Evolutionary conservation across 2,888 invertebrate species (phyloP), one percentile per base, ranked within the genome.

Genomic region (Ceriagrion tenellum): DNA sequence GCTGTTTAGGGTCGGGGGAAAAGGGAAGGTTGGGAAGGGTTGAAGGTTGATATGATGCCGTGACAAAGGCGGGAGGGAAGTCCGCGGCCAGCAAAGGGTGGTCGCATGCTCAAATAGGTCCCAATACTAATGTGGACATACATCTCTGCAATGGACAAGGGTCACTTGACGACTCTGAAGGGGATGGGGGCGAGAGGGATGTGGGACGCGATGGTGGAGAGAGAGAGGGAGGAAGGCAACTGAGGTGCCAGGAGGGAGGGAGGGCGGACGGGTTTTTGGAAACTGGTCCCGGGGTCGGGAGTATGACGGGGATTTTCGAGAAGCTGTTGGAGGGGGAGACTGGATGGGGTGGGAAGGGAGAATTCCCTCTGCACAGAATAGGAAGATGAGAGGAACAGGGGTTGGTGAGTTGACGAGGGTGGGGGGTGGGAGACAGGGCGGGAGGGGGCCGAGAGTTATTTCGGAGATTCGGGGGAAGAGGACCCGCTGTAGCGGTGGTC

Each of bases 61-160:
- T 55, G 89, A 89, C 55, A 55, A 55, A 89, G 89, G 55, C 47
- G 55, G 55, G 55, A 47, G 89, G n/a, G 89, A 20, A 10, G n/a
- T 55, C n/a, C 16, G 16, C 10, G 55, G 89, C 16, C 18, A 16
- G 55, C 47, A 55, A 55, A 63, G 91, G 40, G 93, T 47, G 63
- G 63, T 35, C 26, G 93, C 47, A 93, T 93, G 93, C 93, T 93
- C 93, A 93, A 93, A 93, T 93, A 69, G 74, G 23, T 93, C 93
- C 93, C 69, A 74, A 91, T 91, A 63, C 91, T 91, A 91, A 93
- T 93, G 93, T 74, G 93, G 93, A 93, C 93, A 93, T 93, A 93
- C 93, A 93, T 93, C 93, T 93, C 93, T 93, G 93, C 93, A 74
- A 93, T 93, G 93, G 93, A 93, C 93, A 93, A 93, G 93, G 93